A percentile compares a stretch with the other conserved stretches of the same genome.
Conservation (phyloP, 2,888 invertebrate genomes). For the Callinectes sapidus region DNA sequence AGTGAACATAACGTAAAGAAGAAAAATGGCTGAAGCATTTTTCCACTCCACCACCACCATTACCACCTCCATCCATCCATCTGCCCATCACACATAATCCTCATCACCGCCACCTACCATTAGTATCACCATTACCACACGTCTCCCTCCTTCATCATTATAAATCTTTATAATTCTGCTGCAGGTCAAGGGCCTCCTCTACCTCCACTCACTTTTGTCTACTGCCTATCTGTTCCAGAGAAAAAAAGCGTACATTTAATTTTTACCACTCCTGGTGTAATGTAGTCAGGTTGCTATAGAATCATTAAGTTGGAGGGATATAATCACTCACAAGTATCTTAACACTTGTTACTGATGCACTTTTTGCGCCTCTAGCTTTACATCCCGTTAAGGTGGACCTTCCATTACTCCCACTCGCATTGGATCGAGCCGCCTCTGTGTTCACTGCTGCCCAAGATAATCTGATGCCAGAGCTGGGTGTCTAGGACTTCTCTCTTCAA, state of each 20-base stretch:
- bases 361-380: no score
- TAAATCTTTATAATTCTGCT: not conserved
- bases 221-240: not conserved
- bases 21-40: not conserved
- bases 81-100: not conserved
- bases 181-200: not conserved
- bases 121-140: not conserved
- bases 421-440: no score
- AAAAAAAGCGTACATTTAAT: not conserved
- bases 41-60: conserved; percentile 9
- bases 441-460: no score
- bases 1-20: not conserved
- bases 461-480: no score
- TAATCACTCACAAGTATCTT: no score
- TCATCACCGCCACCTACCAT: conserved; percentile 26
- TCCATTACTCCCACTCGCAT: no score
- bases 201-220: not conserved
- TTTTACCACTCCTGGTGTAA: not conserved
- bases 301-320: no score
- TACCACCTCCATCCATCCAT: not conserved
- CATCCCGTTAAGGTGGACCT: no score
- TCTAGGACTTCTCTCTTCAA: no score
- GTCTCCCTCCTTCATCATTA: not conserved
- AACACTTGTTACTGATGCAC: no score
- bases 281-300: no score